phyloP scores from a whole-genome alignment of 1,140 invertebrate species.

The Propsilocerus akamusi region DNA sequence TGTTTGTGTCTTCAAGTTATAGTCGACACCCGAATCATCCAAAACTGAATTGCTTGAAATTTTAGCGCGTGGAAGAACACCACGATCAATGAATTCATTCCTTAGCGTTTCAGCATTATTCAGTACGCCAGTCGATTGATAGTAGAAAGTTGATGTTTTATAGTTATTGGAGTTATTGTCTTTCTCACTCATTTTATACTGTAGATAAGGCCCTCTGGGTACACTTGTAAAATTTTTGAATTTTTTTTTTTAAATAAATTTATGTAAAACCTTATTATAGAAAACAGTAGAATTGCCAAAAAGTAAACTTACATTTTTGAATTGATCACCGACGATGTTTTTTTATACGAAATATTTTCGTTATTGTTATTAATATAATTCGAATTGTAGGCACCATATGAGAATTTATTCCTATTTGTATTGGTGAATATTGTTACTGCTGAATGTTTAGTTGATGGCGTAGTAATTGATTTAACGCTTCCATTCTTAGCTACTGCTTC shows the following conservation, averaged over 20 bases:
- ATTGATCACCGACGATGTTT: not conserved
- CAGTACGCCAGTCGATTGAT: constrained; percentile 1
- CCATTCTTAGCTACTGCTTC: not conserved
- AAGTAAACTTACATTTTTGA: not conserved
- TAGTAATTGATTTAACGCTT: not conserved
- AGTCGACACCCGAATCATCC: not conserved
- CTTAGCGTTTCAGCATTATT: not conserved
- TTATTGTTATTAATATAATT: constrained; percentile 1
- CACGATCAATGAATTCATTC: not conserved
- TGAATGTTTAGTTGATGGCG: not conserved
- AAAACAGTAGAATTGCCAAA: not conserved
- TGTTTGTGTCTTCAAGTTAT: not conserved
- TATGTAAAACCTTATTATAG: no score
- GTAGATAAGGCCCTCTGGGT: constrained; percentile 8
- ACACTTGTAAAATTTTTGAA: not conserved
- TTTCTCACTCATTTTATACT: constrained; percentile 6
- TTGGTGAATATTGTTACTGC: not conserved
- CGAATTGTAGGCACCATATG: not conserved
- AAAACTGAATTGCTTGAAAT: not conserved
- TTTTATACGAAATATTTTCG: not conserved
- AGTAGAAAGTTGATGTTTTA: constrained; percentile 2
- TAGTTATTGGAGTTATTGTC: constrained; percentile 6
- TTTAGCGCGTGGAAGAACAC: not conserved
- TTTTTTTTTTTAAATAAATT: no score
- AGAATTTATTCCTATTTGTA: not conserved